phyloP scores from a whole-genome alignment of 2,888 invertebrate species.

The Lochmaea crataegi region DNA sequence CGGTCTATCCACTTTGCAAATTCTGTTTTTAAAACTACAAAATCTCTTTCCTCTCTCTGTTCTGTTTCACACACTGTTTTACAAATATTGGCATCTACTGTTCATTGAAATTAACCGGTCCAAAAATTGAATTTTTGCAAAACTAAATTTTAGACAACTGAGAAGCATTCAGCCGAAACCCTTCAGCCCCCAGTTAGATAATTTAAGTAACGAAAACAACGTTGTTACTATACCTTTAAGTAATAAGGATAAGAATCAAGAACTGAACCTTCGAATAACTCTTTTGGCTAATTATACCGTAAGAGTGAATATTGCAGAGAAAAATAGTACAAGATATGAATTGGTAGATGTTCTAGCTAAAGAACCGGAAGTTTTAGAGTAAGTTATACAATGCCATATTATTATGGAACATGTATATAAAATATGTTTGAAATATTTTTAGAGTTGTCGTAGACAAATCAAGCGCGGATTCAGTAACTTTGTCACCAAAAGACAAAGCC shows the following conservation, averaged over 20 bases:
- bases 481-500: neutral
- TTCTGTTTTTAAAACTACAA: no score
- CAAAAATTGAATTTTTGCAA: no score
- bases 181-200: slow-evolving; percentile 23
- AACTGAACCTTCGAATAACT: slow-evolving; percentile 31
- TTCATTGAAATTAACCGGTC: no score
- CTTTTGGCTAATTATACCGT: slow-evolving; percentile 19
- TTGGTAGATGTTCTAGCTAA: slow-evolving; percentile 39
- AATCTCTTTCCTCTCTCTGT: no score
- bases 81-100: no score
- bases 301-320: slow-evolving; percentile 38
- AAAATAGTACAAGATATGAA: slow-evolving; percentile 37
- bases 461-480: neutral
- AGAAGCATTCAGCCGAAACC: neutral
- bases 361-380: slow-evolving; percentile 37
- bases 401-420: no score
- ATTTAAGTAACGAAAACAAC: slow-evolving; percentile 13
- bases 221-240: slow-evolving; percentile 29
- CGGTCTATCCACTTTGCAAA: no score
- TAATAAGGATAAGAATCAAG: slow-evolving; percentile 29
- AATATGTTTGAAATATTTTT: no score
- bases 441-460: no score
- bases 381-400: slow-evolving; percentile 21
- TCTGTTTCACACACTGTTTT: no score
- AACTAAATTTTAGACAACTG: no score